A percentile compares a stretch with the other conserved stretches of the same genome.
Evolutionary conservation across 2,113 vertebrate genomes (phyloP).

Genomic region (Abramis brama): DNA sequence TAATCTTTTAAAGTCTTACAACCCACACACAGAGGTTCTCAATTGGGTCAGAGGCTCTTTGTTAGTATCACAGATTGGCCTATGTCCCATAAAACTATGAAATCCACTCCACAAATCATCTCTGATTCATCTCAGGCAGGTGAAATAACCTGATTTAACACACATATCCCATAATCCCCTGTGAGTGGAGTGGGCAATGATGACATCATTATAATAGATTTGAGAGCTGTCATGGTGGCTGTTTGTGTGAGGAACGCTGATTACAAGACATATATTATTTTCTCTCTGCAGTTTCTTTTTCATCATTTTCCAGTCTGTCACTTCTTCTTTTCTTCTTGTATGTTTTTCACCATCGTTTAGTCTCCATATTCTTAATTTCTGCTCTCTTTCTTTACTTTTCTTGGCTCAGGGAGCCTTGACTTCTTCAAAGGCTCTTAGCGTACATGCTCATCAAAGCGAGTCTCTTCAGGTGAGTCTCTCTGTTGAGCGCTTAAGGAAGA

Average conservation of each 20-base stretch:
- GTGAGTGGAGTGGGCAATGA: background rate
- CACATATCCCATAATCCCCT: conserved; percentile 29
- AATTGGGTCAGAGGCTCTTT: conserved; percentile 34
- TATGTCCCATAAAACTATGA: conserved; percentile 5
- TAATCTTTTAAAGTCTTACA: background rate
- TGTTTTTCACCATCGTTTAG: background rate
- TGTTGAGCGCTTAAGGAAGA: background rate
- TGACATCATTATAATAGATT: conserved; percentile 4
- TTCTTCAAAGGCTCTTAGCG: conserved; percentile 9
- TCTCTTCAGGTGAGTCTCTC: conserved; percentile 1
- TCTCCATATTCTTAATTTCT: background rate
- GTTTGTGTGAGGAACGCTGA: conserved; percentile 9
- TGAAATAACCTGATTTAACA: conserved; percentile 33
- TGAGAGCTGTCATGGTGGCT: background rate
- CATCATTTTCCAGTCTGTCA: background rate
- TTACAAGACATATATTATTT: background rate
- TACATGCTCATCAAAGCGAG: background rate
- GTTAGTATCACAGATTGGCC: background rate
- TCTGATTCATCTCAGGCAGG: conserved; percentile 8
- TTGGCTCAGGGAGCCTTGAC: background rate
- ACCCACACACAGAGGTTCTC: background rate
- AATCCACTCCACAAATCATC: conserved; percentile 16
- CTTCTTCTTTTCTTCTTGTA: background rate
- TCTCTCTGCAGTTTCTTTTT: conserved; percentile 7
- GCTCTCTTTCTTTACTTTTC: background rate